Conservation (phyloP, 2,113 vertebrate species). For the Sterrhoptilus dennistouni region DNA sequence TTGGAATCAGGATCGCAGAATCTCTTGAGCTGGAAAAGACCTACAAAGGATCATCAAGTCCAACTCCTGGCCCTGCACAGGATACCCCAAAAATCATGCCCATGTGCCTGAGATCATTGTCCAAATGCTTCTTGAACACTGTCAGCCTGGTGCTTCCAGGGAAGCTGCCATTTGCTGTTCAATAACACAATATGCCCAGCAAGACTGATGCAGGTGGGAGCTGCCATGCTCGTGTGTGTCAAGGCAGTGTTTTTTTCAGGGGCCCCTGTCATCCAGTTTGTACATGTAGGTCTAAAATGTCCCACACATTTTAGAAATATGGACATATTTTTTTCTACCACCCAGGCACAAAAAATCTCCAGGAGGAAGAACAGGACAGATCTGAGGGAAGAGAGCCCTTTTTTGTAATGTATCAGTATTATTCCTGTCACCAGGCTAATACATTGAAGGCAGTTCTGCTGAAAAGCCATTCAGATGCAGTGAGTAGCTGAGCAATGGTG, state of each 20-base stretch:
- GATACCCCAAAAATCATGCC: not conserved
- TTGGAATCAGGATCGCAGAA: not conserved
- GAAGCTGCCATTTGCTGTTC: not conserved
- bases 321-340: not conserved
- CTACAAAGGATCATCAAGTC: not conserved
- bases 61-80: not conserved
- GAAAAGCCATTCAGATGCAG: not conserved
- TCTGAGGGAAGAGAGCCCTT: not conserved
- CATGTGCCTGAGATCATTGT: not conserved
- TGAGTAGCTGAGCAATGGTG: not conserved
- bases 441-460: not conserved
- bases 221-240: accelerated
- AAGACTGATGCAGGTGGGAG: not conserved
- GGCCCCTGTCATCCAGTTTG: not conserved
- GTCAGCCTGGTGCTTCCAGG: not conserved
- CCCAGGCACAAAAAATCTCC: not conserved
- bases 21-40: not conserved
- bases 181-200: accelerated
- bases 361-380: not conserved
- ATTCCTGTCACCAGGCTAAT: not conserved
- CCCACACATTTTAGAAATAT: not conserved
- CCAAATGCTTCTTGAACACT: not conserved
- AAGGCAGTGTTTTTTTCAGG: not conserved
- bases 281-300: not conserved
- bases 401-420: not conserved